These are phyloP conservation scores for Colostygia pectinataria DNA, from an alignment of 2,888 invertebrate species.

Conservation along the genomic window DNA sequence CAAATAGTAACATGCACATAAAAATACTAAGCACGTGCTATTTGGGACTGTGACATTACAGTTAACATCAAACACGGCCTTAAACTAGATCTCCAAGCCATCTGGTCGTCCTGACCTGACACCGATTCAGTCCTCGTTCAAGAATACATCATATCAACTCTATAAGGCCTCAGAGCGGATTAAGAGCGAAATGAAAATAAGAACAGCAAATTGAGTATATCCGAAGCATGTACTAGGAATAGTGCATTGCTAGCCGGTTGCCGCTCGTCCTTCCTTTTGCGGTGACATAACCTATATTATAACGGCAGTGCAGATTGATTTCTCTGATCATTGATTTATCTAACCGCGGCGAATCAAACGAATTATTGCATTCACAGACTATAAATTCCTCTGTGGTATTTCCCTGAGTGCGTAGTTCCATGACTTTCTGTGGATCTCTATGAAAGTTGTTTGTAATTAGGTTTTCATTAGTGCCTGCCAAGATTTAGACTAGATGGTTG, in stretches of 20 bases:
- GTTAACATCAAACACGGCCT: slow-evolving; percentile 9
- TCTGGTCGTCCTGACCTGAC: slow-evolving; percentile 33
- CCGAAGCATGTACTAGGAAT: slow-evolving; percentile 39
- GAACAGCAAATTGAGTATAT: slow-evolving; percentile 52
- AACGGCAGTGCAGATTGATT: slow-evolving; percentile 50
- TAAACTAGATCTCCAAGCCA: slow-evolving; percentile 25
- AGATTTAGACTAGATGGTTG: too few relatives aligned
- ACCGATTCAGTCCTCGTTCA: slow-evolving; percentile 20
- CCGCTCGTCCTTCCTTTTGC: slow-evolving; percentile 62
- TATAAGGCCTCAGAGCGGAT: slow-evolving; percentile 40
- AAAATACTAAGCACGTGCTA: not conserved
- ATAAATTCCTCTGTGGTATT: slow-evolving; percentile 12
- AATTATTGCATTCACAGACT: slow-evolving; percentile 4
- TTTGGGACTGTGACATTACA: too few relatives aligned
- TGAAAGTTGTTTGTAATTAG: slow-evolving; percentile 25
- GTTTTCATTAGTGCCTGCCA: slow-evolving; percentile 24
- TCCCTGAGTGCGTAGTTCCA: slow-evolving; percentile 7
- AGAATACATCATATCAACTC: slow-evolving; percentile 26
- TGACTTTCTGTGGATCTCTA: slow-evolving; percentile 17
- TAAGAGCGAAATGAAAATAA: slow-evolving; percentile 59
- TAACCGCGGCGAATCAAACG: slow-evolving; percentile 27
- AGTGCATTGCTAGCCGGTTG: slow-evolving; percentile 41
- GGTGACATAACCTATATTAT: slow-evolving; percentile 69
- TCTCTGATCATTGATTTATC: slow-evolving; percentile 31
- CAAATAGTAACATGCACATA: too few relatives aligned